phyloP scores from a whole-genome alignment of 2,113 vertebrate species.

The Sisor rabdophorus region DNA sequence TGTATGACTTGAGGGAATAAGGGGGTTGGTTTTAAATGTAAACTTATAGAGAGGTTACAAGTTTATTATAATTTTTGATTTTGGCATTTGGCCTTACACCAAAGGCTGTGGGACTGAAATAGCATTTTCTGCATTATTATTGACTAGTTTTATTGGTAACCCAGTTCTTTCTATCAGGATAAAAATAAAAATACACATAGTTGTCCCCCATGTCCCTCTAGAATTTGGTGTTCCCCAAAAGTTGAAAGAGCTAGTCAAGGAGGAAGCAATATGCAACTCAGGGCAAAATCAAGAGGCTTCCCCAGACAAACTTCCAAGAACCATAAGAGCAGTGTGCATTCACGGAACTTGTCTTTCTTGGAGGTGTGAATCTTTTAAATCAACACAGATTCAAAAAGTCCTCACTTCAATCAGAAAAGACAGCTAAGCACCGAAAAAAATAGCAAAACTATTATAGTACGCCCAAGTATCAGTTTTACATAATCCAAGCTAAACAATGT shows the following conservation, averaged over 20 bases:
- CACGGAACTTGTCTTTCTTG: constrained; percentile 31
- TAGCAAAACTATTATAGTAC: constrained; percentile 39
- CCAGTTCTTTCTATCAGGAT: constrained; percentile 18
- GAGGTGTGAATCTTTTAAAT: constrained; percentile 39
- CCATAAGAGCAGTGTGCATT: constrained; percentile 30
- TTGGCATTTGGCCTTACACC: constrained; percentile 2
- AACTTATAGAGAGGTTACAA: not conserved
- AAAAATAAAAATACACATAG: constrained; percentile 30
- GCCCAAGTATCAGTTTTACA: constrained; percentile 32
- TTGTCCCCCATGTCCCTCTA: constrained; percentile 35
- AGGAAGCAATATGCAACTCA: constrained; percentile 24
- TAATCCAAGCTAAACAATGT: constrained; percentile 39
- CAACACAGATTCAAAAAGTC: constrained; percentile 39
- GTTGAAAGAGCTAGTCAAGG: constrained; percentile 21
- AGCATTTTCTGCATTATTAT: not conserved
- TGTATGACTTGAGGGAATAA: too few species aligned
- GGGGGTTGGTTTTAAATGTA: not conserved
- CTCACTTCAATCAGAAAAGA: constrained; percentile 38
- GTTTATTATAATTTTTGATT: not conserved
- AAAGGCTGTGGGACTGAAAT: constrained; percentile 1
- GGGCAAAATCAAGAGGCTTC: constrained; percentile 38
- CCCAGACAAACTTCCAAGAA: constrained; percentile 49
- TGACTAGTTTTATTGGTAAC: constrained; percentile 21
- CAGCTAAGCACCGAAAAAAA: constrained; percentile 38
- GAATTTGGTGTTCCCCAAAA: constrained; percentile 36